These are phyloP conservation scores for Ariolimax columbianus DNA, from an alignment of 2,888 invertebrate genomes.

Conservation along the genomic window DNA sequence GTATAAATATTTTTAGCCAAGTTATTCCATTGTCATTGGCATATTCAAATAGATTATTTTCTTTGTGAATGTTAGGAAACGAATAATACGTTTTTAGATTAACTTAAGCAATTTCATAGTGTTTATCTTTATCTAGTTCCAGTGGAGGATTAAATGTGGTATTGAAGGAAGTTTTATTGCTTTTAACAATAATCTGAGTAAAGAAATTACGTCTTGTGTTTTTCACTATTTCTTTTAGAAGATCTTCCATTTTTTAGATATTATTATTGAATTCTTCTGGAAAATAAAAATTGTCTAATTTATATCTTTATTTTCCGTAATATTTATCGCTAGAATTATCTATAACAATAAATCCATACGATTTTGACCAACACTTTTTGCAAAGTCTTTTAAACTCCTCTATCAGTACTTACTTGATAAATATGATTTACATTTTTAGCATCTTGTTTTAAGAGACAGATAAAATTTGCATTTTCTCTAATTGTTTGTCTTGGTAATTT, in stretches of 20 bases:
- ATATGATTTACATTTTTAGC: background rate
- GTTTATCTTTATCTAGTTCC: constrained; percentile 7
- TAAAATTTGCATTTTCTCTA: background rate
- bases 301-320: constrained; percentile 22
- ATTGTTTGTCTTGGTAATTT: background rate
- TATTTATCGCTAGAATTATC: constrained; percentile 26
- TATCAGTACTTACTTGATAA: constrained; percentile 12
- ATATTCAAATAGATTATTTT: constrained; percentile 25
- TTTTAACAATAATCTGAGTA: background rate
- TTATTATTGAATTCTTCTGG: background rate
- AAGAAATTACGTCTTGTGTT: background rate
- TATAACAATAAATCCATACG: constrained; percentile 15
- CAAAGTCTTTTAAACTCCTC: constrained; percentile 16
- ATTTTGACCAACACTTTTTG: constrained; percentile 7
- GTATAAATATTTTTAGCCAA: background rate
- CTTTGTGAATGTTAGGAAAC: constrained; percentile 5
- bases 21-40: background rate
- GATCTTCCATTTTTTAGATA: background rate
- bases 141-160: background rate
- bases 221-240: constrained; percentile 1
- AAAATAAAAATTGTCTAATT: constrained; percentile 2
- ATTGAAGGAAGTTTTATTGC: constrained; percentile 6
- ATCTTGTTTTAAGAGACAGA: background rate
- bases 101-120: constrained; percentile 30
- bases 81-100: constrained; percentile 30